phyloP scores from a whole-genome alignment of 1,140 invertebrate genomes.

The Whitmania pigra region DNA sequence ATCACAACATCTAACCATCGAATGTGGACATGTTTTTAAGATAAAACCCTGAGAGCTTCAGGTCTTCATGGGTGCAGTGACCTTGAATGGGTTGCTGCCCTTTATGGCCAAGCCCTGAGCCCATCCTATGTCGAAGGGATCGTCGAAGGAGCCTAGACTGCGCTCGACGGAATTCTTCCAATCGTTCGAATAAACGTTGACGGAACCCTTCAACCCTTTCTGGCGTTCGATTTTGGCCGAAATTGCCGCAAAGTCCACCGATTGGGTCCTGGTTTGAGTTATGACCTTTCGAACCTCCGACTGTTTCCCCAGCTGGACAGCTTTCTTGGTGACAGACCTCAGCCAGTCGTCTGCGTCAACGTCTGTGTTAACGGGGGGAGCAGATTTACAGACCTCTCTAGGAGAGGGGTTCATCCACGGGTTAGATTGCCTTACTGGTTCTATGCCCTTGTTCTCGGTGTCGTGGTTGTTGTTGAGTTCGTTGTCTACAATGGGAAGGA shows the following conservation, averaged over 20 bases:
- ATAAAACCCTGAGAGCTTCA: too few relatives aligned
- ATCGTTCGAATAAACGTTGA: neutral
- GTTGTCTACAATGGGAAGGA: neutral
- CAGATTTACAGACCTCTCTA: neutral
- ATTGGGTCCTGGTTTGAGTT: neutral
- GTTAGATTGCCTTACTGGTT: slow-evolving; percentile 6
- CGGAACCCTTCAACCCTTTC: neutral
- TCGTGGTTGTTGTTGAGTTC: slow-evolving; percentile 10
- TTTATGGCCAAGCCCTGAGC: neutral
- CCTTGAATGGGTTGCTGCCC: slow-evolving; percentile 5
- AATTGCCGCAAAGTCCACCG: neutral
- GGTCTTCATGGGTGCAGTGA: neutral
- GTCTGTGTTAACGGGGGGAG: too few relatives aligned
- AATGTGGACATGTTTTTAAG: too few relatives aligned
- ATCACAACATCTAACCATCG: too few relatives aligned
- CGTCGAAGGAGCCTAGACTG: neutral
- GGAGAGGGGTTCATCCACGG: slow-evolving; percentile 2
- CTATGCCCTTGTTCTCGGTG: neutral
- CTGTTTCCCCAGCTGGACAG: neutral
- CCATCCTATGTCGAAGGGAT: slow-evolving; percentile 9
- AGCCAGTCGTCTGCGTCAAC: slow-evolving; percentile 14
- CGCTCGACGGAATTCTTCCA: neutral
- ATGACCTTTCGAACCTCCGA: neutral
- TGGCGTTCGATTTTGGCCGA: neutral
- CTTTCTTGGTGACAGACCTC: neutral